Percentiles rank a stretch among this genome's conserved stretches.
These are phyloP conservation scores for Eilema griseolum DNA, from an alignment of 2,888 invertebrate species.

Conservation along the genomic window DNA sequence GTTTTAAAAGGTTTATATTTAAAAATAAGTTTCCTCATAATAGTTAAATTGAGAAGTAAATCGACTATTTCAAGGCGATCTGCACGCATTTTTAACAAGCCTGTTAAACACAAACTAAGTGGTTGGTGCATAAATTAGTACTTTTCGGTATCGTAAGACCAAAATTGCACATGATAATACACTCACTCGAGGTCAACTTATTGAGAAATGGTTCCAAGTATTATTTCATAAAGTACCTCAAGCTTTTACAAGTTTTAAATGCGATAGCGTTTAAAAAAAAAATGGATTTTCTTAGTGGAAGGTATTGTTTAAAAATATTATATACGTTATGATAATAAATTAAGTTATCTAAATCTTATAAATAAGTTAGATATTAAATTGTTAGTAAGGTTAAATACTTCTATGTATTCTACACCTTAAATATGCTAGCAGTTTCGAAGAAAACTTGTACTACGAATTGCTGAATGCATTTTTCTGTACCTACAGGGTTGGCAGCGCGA, in stretches of 20 bases:
- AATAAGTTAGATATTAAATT: background rate
- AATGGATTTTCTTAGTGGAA: slow-evolving; percentile 39
- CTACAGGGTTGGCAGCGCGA: no score
- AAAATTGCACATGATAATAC: slow-evolving; percentile 38
- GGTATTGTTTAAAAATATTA: slow-evolving; percentile 25
- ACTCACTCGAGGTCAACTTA: slow-evolving; percentile 34
- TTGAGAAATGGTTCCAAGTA: slow-evolving; percentile 42
- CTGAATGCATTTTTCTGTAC: no score
- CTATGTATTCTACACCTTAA: no score
- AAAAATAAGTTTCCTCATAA: background rate
- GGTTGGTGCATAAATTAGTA: slow-evolving; percentile 35
- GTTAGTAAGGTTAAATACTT: background rate
- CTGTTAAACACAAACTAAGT: slow-evolving; percentile 29
- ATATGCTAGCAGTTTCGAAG: no score
- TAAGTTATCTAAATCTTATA: background rate
- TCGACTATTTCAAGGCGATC: background rate
- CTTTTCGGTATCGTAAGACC: slow-evolving; percentile 34
- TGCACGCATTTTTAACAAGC: slow-evolving; percentile 6
- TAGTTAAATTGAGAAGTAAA: background rate
- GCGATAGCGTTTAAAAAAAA: no score
- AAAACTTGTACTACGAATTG: no score
- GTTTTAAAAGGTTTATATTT: no score
- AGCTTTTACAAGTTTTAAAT: slow-evolving; percentile 18
- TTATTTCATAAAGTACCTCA: slow-evolving; percentile 31
- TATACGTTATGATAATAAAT: background rate